Evolutionary conservation across 2,797 vertebrate genomes (phyloP).

Genomic region (Scolopax rusticola): DNA sequence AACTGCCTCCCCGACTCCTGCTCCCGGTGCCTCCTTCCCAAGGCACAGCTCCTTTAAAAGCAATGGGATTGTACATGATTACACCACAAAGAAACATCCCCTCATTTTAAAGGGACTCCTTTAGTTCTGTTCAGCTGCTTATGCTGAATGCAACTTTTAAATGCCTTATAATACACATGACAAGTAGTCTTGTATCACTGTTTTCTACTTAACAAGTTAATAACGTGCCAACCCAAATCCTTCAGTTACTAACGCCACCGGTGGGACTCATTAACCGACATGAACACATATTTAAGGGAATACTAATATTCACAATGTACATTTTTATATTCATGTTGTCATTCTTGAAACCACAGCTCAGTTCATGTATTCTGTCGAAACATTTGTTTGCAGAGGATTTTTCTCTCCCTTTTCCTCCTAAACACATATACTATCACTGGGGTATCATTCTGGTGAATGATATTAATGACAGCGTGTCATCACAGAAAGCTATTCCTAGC

Average conservation of each 20-base stretch:
- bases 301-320: constrained; percentile 71
- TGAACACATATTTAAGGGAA: constrained; percentile 74
- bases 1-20: not conserved
- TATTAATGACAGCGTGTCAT: constrained; percentile 68
- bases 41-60: not conserved
- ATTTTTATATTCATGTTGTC: constrained; percentile 73
- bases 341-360: constrained; percentile 64
- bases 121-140: constrained; percentile 42
- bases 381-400: constrained; percentile 62
- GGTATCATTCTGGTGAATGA: constrained; percentile 52
- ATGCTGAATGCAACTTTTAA: constrained; percentile 58
- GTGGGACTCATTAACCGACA: constrained; percentile 75
- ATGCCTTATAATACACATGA: constrained; percentile 61
- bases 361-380: constrained; percentile 52
- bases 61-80: not conserved
- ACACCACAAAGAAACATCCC: not conserved
- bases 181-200: constrained; percentile 68
- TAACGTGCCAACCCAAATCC: constrained; percentile 73
- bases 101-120: constrained; percentile 20
- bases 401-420: constrained; percentile 33
- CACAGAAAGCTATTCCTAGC: constrained; percentile 52
- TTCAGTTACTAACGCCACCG: constrained; percentile 71
- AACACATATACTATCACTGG: constrained; percentile 17
- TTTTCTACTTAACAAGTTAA: constrained; percentile 76
- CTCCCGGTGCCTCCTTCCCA: not conserved